Base-by-base conservation (phyloP, 2,888 invertebrate genomes). In the Azorinus chamasolen region DNA sequence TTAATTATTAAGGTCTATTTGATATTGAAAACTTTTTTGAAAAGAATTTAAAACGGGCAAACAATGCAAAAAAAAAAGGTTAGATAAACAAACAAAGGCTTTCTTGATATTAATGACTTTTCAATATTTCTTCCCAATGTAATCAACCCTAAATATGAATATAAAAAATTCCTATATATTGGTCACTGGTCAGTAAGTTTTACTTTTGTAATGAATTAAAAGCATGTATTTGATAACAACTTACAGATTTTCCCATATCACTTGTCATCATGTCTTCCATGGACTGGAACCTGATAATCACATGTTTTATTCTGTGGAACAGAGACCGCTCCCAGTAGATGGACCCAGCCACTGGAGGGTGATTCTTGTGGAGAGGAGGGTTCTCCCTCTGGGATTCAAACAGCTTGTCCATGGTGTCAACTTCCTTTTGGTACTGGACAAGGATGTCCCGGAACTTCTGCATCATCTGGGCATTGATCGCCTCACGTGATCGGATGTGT, bases 281-380 rank as follows among this genome's bases (percentile, higher is more conserved):
- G 88, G 95, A 95, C 91, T 96, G 95, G 87, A 97, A 97, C 68
- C 95, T 95, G 87, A 97, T 93, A 25, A 97, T 95, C 0, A 97
- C 96, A 79, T 95, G 95, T 91, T 97, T 97, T 86, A 98, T 94
- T 83, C 95, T 95, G 84, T 96, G 95, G 89, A 97, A 96, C 20
- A 98, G 94, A 63, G 96, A 95, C 51, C 97, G 94, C 16, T 96
- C 96, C 98, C 98, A 98, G 91, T 95, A 96, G 79, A 98, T 96
- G 20, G 96, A 95, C 10, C 98, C 97, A 4, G 96, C 95, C n/a
- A 95, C 95, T 0, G 96, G 96, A 0, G 97, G 96, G 85, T 96
- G 96, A 88, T 96, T 95, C 68, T 95, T 95, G 25, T 96, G 94
- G 39, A 96, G 91, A 0, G 96, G 96, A 0, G 97, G 97, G 78